These are phyloP conservation scores for Drosophila peninsularis DNA, from an alignment of 2,888 invertebrate genomes.

Conservation along the genomic window DNA sequence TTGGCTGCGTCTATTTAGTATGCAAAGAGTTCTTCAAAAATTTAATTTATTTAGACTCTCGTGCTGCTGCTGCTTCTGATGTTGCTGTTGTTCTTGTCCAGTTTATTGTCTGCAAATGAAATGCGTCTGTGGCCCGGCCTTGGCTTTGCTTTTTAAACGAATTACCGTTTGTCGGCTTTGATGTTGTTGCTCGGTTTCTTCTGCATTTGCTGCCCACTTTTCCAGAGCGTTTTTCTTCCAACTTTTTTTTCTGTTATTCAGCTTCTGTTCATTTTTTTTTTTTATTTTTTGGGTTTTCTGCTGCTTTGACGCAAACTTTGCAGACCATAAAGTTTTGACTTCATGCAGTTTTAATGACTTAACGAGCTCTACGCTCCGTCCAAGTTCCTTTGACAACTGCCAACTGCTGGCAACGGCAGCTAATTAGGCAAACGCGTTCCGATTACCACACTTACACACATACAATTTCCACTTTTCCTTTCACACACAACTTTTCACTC, in stretches of 20 bases:
- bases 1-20: slow-evolving; percentile 63
- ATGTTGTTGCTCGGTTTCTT: slow-evolving; percentile 66
- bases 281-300: slow-evolving; percentile 44
- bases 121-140: slow-evolving; percentile 57
- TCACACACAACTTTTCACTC: slow-evolving; percentile 32
- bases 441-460: slow-evolving; percentile 61
- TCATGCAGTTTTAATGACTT: slow-evolving; percentile 82
- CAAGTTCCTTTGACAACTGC: slow-evolving; percentile 66
- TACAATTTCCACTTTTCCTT: slow-evolving; percentile 70
- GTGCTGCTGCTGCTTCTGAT: slow-evolving; percentile 43
- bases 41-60: slow-evolving; percentile 77
- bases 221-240: slow-evolving; percentile 35
- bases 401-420: slow-evolving; percentile 52
- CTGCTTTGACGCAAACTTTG: slow-evolving; percentile 77
- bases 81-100: slow-evolving; percentile 38
- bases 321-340: slow-evolving; percentile 81
- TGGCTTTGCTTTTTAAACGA: slow-evolving; percentile 72
- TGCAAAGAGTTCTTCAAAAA: slow-evolving; percentile 72
- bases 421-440: slow-evolving; percentile 73
- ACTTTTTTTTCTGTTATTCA: slow-evolving; percentile 11
- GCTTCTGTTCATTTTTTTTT: slow-evolving; percentile 20
- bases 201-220: slow-evolving; percentile 53
- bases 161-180: slow-evolving; percentile 75
- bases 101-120: slow-evolving; percentile 79
- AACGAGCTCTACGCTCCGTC: slow-evolving; percentile 69